Evolutionary conservation across 2,113 vertebrate genomes (phyloP).

Genomic region (Ailuropoda melanoleuca): DNA sequence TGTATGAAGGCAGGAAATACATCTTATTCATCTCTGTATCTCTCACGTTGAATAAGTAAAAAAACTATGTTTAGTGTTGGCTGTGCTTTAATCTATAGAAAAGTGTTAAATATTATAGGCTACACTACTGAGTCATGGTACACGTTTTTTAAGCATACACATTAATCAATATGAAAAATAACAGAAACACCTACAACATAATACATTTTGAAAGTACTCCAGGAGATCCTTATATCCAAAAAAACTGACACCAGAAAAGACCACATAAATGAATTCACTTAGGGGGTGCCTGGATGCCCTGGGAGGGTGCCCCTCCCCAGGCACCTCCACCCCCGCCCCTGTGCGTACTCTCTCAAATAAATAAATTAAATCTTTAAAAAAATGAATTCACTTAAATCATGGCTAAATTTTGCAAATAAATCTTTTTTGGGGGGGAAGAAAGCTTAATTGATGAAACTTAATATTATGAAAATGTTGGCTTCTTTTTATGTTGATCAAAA

Average conservation of each 20-base stretch:
- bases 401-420: neutral
- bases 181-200: conserved; percentile 74
- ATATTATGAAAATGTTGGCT: neutral
- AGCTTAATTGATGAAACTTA: neutral
- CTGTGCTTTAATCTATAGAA: conserved; percentile 19
- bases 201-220: conserved; percentile 72
- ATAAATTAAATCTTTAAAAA: neutral
- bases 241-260: neutral
- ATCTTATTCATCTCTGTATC: neutral
- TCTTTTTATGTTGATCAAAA: neutral
- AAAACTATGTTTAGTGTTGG: neutral
- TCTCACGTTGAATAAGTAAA: conserved; percentile 47
- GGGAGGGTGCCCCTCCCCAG: too few relatives aligned
- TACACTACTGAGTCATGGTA: conserved; percentile 37
- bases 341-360: neutral
- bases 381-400: neutral
- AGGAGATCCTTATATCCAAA: neutral
- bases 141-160: conserved; percentile 66
- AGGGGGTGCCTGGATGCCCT: too few relatives aligned
- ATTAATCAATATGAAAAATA: conserved; percentile 70
- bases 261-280: neutral
- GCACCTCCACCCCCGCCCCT: too few relatives aligned
- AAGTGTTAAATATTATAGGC: conserved; percentile 49
- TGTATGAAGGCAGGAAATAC: neutral
- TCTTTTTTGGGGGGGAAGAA: neutral